These are phyloP conservation scores for Drosophila borborema DNA, from an alignment of 2,888 invertebrate species.

Conservation along the genomic window DNA sequence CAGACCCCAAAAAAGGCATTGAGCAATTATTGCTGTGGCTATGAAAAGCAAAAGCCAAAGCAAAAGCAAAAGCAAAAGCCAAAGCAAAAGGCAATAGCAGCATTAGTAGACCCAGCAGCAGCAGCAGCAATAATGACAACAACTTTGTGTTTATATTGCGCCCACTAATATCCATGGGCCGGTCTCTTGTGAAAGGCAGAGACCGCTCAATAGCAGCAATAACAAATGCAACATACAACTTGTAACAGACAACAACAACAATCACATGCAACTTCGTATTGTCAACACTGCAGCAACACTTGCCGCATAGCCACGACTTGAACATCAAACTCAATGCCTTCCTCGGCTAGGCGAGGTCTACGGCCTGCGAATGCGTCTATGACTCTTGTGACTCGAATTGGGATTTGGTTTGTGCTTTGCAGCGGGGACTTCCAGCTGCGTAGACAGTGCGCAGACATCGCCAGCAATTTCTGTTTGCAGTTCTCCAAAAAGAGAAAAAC, in stretches of 20 bases:
- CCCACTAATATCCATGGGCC: slow-evolving; percentile 55
- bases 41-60: slow-evolving; percentile 64
- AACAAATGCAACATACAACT: slow-evolving; percentile 27
- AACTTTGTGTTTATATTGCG: slow-evolving; percentile 60
- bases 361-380: slow-evolving; percentile 15
- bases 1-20: slow-evolving; percentile 70
- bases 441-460: slow-evolving; percentile 72
- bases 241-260: slow-evolving; percentile 11
- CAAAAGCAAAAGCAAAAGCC: slow-evolving; percentile 39
- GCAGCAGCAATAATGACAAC: slow-evolving; percentile 11
- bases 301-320: slow-evolving; percentile 58
- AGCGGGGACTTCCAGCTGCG: slow-evolving; percentile 73
- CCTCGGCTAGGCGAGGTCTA: slow-evolving; percentile 21
- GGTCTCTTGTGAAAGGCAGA: slow-evolving; percentile 48
- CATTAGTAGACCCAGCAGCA: slow-evolving; percentile 15
- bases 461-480: slow-evolving; percentile 46
- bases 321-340: slow-evolving; percentile 27
- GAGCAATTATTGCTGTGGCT: slow-evolving; percentile 64
- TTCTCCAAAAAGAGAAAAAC: slow-evolving; percentile 41
- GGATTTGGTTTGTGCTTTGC: slow-evolving; percentile 14
- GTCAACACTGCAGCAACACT: slow-evolving; percentile 75
- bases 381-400: slow-evolving; percentile 18
- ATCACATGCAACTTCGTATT: slow-evolving; percentile 46
- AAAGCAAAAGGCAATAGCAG: neutral
- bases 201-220: slow-evolving; percentile 52